Conservation (phyloP, 2,888 invertebrate species). For the Dasypogon diadema region DNA sequence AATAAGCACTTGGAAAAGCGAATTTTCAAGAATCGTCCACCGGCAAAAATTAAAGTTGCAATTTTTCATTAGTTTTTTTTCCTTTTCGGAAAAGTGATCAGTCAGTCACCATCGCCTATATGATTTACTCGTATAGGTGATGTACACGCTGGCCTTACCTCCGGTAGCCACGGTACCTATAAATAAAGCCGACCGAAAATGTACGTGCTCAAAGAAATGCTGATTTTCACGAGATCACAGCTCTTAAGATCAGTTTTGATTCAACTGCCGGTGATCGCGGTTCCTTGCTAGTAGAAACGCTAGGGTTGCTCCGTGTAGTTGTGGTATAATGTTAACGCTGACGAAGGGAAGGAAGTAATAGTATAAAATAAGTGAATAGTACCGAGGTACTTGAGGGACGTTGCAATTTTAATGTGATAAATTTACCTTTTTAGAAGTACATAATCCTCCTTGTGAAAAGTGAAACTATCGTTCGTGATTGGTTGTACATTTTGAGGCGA, state of each 20-base stretch:
- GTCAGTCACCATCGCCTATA: conserved; percentile 7
- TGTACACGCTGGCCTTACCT: conserved; percentile 32
- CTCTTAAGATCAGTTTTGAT: conserved; percentile 52
- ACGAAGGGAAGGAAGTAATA: too few species aligned
- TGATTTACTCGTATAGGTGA: conserved; percentile 28
- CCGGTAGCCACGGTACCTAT: conserved; percentile 49
- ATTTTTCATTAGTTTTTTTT: conserved; percentile 33
- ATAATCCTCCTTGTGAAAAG: conserved; percentile 3
- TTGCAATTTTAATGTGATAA: background rate
- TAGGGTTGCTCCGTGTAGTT: conserved; percentile 8
- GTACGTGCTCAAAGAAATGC: conserved; percentile 38
- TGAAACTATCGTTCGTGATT: background rate
- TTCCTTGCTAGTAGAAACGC: conserved; percentile 15
- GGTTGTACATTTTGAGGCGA: conserved; percentile 1
- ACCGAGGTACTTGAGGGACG: too few species aligned
- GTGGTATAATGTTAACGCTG: background rate
- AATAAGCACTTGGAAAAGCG: too few species aligned
- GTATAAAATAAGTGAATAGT: too few species aligned
- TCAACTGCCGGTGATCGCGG: conserved; percentile 55
- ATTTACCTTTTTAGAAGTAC: background rate
- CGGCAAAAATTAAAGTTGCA: conserved; percentile 24
- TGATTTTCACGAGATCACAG: conserved; percentile 42
- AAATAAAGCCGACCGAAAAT: conserved; percentile 54
- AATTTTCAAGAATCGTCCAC: background rate
- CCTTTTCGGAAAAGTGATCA: conserved; percentile 43